Conservation (phyloP, 2,113 vertebrate species). For the Melierax canorus region DNA sequence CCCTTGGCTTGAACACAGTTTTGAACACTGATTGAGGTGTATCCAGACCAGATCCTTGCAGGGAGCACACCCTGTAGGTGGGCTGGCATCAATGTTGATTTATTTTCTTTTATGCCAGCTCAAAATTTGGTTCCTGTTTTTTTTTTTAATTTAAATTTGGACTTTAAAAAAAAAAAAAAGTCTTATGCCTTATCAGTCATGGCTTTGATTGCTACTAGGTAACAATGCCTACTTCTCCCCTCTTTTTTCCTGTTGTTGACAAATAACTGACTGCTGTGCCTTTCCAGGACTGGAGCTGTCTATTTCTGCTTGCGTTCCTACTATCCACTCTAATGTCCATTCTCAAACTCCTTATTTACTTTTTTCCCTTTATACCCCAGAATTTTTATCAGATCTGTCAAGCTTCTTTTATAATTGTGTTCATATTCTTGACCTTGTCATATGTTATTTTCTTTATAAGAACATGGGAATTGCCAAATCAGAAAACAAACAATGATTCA, state of each 20-base stretch:
- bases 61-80: not conserved
- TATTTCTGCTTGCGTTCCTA: not conserved
- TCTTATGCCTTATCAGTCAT: not conserved
- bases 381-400: conserved; percentile 48
- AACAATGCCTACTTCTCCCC: not conserved
- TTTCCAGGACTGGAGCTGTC: not conserved
- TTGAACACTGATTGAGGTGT: not conserved
- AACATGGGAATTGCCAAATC: conserved; percentile 44
- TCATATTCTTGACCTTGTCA: conserved; percentile 55
- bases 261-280: not conserved
- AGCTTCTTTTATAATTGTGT: conserved; percentile 47
- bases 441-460: conserved; percentile 29
- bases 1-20: not conserved
- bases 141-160: not conserved
- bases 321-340: not conserved
- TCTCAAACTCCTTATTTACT: conserved; percentile 12
- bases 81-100: not conserved
- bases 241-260: not conserved
- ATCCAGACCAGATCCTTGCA: not conserved
- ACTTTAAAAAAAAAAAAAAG: not conserved
- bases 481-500: conserved; percentile 49
- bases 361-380: not conserved
- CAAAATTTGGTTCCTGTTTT: not conserved
- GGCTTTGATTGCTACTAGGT: not conserved
- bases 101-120: not conserved